A percentile compares a stretch with the other conserved stretches of the same genome.
Evolutionary conservation across 2,888 invertebrate species (phyloP).

Genomic region (Eilema sororculum): DNA sequence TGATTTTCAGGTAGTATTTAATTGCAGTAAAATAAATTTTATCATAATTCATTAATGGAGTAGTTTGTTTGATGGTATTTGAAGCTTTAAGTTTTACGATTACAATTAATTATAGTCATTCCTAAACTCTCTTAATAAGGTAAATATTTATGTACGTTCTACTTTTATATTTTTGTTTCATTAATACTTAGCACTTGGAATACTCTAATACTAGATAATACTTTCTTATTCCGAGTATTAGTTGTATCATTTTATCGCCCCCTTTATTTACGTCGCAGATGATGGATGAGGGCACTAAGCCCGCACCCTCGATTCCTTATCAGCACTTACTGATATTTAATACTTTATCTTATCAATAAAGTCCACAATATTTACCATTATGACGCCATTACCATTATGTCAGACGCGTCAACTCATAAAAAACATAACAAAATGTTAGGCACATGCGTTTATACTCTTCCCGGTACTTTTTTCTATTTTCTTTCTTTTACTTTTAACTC

Average conservation of each 20-base stretch:
- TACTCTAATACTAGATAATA: slow-evolving; percentile 7
- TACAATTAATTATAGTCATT: too few species aligned
- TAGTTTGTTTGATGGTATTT: neutral
- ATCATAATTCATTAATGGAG: neutral
- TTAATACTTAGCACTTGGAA: neutral
- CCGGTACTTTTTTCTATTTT: too few species aligned
- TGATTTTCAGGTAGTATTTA: too few species aligned
- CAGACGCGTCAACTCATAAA: neutral
- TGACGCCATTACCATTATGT: neutral
- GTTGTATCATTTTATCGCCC: neutral
- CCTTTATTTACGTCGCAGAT: neutral
- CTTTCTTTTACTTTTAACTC: too few species aligned
- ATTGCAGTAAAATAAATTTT: neutral
- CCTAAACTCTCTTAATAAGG: neutral
- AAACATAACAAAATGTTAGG: neutral
- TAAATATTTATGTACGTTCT: neutral
- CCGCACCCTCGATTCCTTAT: neutral
- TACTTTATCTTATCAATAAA: neutral
- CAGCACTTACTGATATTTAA: slow-evolving; percentile 13
- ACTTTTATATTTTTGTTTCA: neutral
- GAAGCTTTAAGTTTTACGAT: neutral
- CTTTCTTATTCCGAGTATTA: neutral
- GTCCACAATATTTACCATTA: neutral
- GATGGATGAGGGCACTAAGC: neutral
- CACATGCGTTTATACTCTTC: too few species aligned